Evolutionary conservation across 2,888 invertebrate genomes (phyloP).

Genomic region (Vandiemenella viatica): DNA sequence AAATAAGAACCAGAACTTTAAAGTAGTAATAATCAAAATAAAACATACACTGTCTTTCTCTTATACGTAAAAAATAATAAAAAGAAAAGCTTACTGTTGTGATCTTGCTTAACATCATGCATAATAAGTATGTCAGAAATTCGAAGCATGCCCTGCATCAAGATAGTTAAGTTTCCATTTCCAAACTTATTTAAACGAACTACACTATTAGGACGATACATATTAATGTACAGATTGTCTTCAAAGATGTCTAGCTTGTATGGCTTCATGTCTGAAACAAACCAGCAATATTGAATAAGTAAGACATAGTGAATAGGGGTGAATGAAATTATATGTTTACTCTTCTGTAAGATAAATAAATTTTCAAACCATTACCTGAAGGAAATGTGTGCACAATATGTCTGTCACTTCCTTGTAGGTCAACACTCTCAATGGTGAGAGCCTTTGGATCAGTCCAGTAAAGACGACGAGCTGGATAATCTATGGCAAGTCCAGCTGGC

Average conservation of each 20-base stretch:
- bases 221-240: slow-evolving; percentile 49
- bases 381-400: slow-evolving; percentile 40
- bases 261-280: slow-evolving; percentile 40
- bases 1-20: no score
- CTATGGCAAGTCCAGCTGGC: slow-evolving; percentile 61
- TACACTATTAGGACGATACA: slow-evolving; percentile 36
- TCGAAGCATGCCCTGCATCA: slow-evolving; percentile 36
- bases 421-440: slow-evolving; percentile 51
- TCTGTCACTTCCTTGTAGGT: slow-evolving; percentile 51
- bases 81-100: slow-evolving; percentile 28
- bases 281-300: slow-evolving; percentile 12
- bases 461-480: slow-evolving; percentile 53
- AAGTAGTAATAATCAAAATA: no score
- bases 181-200: slow-evolving; percentile 35
- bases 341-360: slow-evolving; percentile 3
- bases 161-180: slow-evolving; percentile 23
- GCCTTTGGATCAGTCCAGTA: slow-evolving; percentile 78
- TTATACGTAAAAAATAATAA: neutral
- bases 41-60: no score
- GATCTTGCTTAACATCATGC: slow-evolving; percentile 47
- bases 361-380: slow-evolving; percentile 25
- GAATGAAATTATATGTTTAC: no score
- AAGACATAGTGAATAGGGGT: no score
- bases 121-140: slow-evolving; percentile 50
- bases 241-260: slow-evolving; percentile 60